Base-by-base conservation (phyloP, 2,113 vertebrate genomes). In the Halcyon malimbica region DNA sequence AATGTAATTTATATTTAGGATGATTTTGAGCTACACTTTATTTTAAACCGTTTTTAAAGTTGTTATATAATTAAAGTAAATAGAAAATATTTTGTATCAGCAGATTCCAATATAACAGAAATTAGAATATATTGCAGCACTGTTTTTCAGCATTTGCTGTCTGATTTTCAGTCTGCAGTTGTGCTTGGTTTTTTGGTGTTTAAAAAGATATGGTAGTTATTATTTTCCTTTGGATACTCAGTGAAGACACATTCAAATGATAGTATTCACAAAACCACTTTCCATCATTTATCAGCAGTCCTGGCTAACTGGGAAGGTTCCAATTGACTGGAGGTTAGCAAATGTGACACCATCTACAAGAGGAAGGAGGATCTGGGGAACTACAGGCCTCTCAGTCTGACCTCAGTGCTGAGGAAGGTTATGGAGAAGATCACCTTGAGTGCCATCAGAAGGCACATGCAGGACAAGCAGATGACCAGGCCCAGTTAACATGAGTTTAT, bases 371-470 rank as follows among this genome's bases (percentile, higher is more conserved):
- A 28, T 46, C 5, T 0, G 1, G 39, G 14, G 23, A 48, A 41
- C 20, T 79, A 15, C 5, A 5, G 21, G 14, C 14, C 10, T 50
- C 2, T 56, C 39, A 75, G 1, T 0, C 21, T 88, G 57, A 73
- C 21, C 50, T 65, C 0, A 0, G 12, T 57, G 37, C 9, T 0
- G 0, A 5, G 12, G 28, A 76, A 81, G 8, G 1, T 46, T 25
- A 33, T 26, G 25, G 46, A 81, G 16, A 21, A 23, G 13, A 37
- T 57, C 10, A n/a, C 23, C 16, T 11, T 67, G 19, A 20, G 12
- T 26, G 23, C 33, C 21, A 51, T 37, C 7, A 59, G 0, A 2
- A 1, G 2, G 13, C 33, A 71, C 1, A 2, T 31, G 54, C 3
- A 37, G 25, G 23, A 64, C 11, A 87, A 64, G 1, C 8, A 59